Evolutionary conservation across 2,797 vertebrate genomes (phyloP).

Genomic region (Pangasius djambal): DNA sequence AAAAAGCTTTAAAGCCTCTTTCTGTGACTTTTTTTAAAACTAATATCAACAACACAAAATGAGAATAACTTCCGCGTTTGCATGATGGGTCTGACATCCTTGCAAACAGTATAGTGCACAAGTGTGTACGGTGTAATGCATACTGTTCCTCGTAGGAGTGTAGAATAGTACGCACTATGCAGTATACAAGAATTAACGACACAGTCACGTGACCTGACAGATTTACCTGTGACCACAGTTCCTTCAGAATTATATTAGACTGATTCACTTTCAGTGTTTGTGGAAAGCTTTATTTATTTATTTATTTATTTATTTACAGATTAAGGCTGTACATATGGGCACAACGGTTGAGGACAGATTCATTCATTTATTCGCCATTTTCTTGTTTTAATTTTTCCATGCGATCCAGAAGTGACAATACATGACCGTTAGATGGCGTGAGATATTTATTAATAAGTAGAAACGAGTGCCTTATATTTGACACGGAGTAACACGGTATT

Average conservation of each 20-base stretch:
- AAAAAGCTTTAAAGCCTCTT: not conserved
- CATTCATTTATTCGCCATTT: not conserved
- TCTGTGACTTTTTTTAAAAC: not conserved
- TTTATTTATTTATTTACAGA: not conserved
- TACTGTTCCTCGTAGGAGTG: not conserved
- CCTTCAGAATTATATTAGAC: not conserved
- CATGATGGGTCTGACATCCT: not conserved
- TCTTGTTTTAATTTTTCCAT: not conserved
- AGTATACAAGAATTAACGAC: not conserved
- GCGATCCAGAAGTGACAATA: not conserved
- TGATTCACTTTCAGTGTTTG: not conserved
- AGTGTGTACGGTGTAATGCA: not conserved
- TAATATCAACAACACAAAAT: not conserved
- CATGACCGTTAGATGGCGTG: not conserved
- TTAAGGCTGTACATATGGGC: not conserved
- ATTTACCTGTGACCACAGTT: not conserved
- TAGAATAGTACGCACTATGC: not conserved
- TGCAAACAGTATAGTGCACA: too few species aligned
- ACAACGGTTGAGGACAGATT: not conserved
- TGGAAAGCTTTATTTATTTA: not conserved
- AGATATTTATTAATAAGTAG: not conserved
- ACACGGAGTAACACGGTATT: not conserved
- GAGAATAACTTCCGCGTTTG: not conserved
- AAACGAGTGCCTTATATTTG: not conserved
- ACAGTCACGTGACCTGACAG: not conserved